Base-by-base conservation (phyloP, 2,797 vertebrate species). In the Fundulus diaphanus region DNA sequence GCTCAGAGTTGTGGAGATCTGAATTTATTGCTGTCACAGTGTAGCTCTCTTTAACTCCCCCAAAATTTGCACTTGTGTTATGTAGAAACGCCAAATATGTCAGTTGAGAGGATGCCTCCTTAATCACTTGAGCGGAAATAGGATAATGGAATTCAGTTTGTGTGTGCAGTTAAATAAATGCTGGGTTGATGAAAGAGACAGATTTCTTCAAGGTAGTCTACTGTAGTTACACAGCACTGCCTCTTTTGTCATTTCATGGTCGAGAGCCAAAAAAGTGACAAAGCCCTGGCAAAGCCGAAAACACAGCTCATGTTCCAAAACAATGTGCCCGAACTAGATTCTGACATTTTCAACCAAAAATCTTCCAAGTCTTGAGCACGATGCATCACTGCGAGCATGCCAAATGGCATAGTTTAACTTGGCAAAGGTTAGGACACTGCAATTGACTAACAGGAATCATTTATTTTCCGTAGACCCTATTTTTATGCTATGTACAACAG, bases 231-330 rank as follows among this genome's bases (percentile, higher is more conserved):
- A 82, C 77, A 84, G 71, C 52, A 48, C 31, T 72, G 52, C 35
- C 37, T 73, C 74, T 73, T 84, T 83, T 86, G 79, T 82, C 72
- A 70, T 80, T 76, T 82, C 29, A 51, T 70, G 72, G 77, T 76
- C 1, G 42, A 52, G 57, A 87, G 87, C 85, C 90, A 89, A 82
- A 66, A 83, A 61, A 42, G 72, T 85, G 88, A 90, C 80, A 87
- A 85, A 77, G 68, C 56, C 74, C 76, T 81, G 85, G 84, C 81
- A 84, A 79, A 79, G 70, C 75, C 72, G 35, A 78, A 81, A 77
- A 72, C 72, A 68, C 73, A 79, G 74, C 75, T 61, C 69, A 77
- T 9, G 11, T 49, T 74, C 68, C 68, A 70, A 82, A 85, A 78
- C 59, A 33, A n/a, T 44, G 70, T 66, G 70, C 61, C 72, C 59